These are phyloP conservation scores for Chascanopsetta lugubris DNA, from an alignment of 2,113 vertebrate genomes.

Conservation along the genomic window DNA sequence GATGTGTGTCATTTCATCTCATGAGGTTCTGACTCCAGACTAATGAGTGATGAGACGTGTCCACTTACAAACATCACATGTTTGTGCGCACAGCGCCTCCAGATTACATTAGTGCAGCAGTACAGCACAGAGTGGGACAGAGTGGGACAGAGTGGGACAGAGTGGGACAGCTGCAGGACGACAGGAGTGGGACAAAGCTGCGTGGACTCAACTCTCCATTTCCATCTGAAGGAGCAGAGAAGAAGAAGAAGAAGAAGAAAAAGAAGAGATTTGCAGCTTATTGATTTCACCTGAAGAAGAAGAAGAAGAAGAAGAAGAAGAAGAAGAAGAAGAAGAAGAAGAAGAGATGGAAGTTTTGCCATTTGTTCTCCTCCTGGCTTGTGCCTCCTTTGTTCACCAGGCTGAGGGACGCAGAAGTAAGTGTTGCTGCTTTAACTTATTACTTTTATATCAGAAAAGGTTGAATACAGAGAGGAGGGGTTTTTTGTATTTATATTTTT, in stretches of 20 bases:
- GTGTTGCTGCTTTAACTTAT: conserved; percentile 38
- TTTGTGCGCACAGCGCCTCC: conserved; percentile 45
- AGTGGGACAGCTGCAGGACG: neutral
- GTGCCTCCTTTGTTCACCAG: conserved; percentile 35
- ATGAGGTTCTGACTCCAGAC: conserved; percentile 43
- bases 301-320: conserved; percentile 47
- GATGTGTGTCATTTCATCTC: conserved; percentile 9
- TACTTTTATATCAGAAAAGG: too few relatives aligned
- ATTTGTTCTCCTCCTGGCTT: conserved; percentile 50
- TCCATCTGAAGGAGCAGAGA: neutral
- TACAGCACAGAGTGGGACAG: conserved; percentile 3
- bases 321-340: neutral
- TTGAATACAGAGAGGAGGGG: too few relatives aligned
- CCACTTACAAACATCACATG: conserved; percentile 82
- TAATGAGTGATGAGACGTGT: conserved; percentile 77
- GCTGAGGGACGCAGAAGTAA: conserved; percentile 76
- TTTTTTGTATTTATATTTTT: too few relatives aligned
- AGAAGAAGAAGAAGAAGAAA: conserved; percentile 11
- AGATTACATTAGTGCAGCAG: conserved; percentile 66
- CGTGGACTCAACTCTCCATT: neutral
- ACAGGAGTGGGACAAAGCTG: conserved; percentile 5
- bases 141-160: conserved; percentile 22
- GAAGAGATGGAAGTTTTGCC: conserved; percentile 51
- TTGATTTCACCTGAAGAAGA: too few relatives aligned
- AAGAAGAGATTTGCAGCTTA: too few relatives aligned